Evolutionary conservation across 2,888 invertebrate genomes (phyloP), one percentile per base, ranked within the genome.

Genomic region (Melanophora roralis): DNA sequence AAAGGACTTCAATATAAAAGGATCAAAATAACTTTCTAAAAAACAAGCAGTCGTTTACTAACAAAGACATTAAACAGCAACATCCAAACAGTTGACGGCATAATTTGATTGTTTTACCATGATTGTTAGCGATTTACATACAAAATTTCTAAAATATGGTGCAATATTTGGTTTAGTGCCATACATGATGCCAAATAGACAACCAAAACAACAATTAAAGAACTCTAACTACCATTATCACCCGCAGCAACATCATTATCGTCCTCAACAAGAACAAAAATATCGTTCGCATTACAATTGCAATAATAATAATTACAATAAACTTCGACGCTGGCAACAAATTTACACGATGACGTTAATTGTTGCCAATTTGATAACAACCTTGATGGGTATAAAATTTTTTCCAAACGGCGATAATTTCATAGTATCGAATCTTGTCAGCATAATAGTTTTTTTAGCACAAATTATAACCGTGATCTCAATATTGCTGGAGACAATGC

Each of bases 131-230:
- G 68, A 68, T 34, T 72, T 85, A 64, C 84, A 86, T 47, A 47
- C 19, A 21, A 68, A 82, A 19, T 81, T 82, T 51, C 78, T 86
- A 0, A 87, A 84, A 57, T 86, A 82, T 69, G 84, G 84, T 16
- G 85, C 84, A 21, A 8, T 87, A 0, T 11, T 86, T 72, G 87
- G 88, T 12, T 76, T 88, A 4, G 84, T 86, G 51, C 88, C 87
- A 32, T 86, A 82, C 81, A 43, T 67, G 60, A 36, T 73, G 14
- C 81, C 83, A 14, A 78, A 71, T 16, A 53, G 47, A 2, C 8
- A 19, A 1, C 23, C 38, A 2, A 82, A 82, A 57, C 14, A 73
- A n/a, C 14, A 65, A 23, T 6, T 23, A 62, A 40, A 64, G 11
- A 16, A 27, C 8, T 38, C 32, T n/a, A 21, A 16, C 36, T 34